Evolutionary conservation across 2,888 invertebrate species (phyloP).

Genomic region (Liopterus haemorrhoidalis): DNA sequence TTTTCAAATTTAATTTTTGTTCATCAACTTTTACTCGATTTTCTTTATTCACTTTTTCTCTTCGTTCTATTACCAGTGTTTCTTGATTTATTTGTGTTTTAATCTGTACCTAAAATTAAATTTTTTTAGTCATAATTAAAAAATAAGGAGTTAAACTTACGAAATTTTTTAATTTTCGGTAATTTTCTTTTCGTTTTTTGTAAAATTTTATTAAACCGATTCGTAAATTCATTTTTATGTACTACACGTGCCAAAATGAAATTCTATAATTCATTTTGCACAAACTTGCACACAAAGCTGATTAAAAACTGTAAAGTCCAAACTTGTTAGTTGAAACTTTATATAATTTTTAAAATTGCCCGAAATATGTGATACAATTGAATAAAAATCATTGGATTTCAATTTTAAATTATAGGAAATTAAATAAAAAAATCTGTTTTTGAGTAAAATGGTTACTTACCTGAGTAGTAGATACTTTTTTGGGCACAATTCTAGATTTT

Average conservation of each 20-base stretch:
- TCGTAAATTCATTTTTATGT: no score
- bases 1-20: not conserved
- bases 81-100: not conserved
- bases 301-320: no score
- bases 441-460: not conserved
- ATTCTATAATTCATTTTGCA: no score
- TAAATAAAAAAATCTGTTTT: no score
- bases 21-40: not conserved
- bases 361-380: not conserved
- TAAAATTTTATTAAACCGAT: no score
- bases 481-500: not conserved
- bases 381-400: not conserved
- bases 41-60: not conserved
- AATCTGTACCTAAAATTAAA: constrained; percentile 6
- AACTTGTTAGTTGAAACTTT: constrained; percentile 2
- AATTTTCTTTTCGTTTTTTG: no score
- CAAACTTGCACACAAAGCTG: no score
- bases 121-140: not conserved
- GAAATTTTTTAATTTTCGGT: no score
- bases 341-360: not conserved
- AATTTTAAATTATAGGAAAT: no score
- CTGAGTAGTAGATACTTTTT: not conserved
- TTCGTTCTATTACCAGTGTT: not conserved
- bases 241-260: no score
- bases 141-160: no score